phyloP scores from a whole-genome alignment of 2,797 vertebrate genomes.

The Lates japonicus region DNA sequence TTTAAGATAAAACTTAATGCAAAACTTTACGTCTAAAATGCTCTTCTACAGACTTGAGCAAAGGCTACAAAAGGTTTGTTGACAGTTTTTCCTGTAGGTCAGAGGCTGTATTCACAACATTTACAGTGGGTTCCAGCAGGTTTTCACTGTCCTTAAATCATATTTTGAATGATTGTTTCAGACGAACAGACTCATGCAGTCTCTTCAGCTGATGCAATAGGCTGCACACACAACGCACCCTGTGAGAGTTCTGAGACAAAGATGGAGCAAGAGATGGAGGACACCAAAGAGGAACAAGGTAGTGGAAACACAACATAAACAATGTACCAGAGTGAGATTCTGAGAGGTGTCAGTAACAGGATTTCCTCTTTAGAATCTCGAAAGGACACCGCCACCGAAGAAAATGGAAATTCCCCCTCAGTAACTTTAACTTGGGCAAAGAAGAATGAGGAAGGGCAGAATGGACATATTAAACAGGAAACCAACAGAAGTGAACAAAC shows the following conservation, averaged over 20 bases:
- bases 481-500: neutral
- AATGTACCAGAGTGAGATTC: neutral
- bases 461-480: neutral
- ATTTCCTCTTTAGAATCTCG: slow-evolving; percentile 41
- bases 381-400: slow-evolving; percentile 9
- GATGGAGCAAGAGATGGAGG: neutral
- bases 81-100: neutral
- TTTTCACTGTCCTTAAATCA: slow-evolving; percentile 6
- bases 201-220: neutral
- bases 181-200: neutral
- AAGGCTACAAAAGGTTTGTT: neutral
- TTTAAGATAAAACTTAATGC: too few species aligned
- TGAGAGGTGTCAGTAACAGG: neutral
- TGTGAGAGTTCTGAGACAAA: neutral
- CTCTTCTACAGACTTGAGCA: too few species aligned
- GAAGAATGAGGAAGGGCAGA: slow-evolving; percentile 6
- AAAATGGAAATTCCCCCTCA: slow-evolving; percentile 2
- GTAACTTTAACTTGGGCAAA: neutral
- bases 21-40: too few species aligned
- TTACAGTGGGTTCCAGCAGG: neutral
- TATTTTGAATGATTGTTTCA: neutral
- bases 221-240: neutral
- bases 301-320: neutral
- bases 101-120: neutral
- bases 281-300: slow-evolving; percentile 31